Percentiles rank a stretch among this genome's conserved stretches.
Evolutionary conservation across 2,888 invertebrate genomes (phyloP).

Genomic region (Tachina grossa): DNA sequence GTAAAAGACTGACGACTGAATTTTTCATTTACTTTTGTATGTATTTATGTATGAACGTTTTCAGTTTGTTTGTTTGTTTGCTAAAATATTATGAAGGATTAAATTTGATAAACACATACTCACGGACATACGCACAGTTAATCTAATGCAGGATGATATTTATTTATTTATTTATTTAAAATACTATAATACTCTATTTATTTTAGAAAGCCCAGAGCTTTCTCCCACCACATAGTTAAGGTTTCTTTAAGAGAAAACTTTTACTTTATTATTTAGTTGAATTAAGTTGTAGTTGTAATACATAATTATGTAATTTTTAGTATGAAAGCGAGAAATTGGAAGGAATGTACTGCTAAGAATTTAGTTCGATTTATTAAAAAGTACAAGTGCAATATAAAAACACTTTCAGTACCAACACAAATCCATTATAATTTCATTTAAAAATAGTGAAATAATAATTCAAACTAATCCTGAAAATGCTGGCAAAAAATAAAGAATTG

Average conservation of each 20-base stretch:
- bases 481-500: background rate
- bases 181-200: conserved; percentile 6
- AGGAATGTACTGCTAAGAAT: background rate
- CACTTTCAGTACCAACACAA: too few relatives aligned
- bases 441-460: too few relatives aligned
- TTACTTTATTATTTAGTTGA: conserved; percentile 21
- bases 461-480: too few relatives aligned
- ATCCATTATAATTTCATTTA: too few relatives aligned
- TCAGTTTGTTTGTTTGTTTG: conserved; percentile 53
- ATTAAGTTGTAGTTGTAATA: conserved; percentile 1
- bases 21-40: background rate
- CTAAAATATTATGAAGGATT: conserved; percentile 50
- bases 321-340: background rate
- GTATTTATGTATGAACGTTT: background rate
- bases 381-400: too few relatives aligned
- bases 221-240: conserved; percentile 50
- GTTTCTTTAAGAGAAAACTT: conserved; percentile 36
- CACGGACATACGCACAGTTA: conserved; percentile 5
- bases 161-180: conserved; percentile 5
- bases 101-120: conserved; percentile 37
- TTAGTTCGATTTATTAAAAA: background rate
- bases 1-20: background rate
- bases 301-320: background rate
- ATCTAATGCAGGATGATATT: conserved; percentile 12
- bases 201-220: conserved; percentile 26